Percentiles rank a stretch among this genome's conserved stretches.
Conservation (phyloP, 2,888 invertebrate genomes). For the Julus scandinavius region DNA sequence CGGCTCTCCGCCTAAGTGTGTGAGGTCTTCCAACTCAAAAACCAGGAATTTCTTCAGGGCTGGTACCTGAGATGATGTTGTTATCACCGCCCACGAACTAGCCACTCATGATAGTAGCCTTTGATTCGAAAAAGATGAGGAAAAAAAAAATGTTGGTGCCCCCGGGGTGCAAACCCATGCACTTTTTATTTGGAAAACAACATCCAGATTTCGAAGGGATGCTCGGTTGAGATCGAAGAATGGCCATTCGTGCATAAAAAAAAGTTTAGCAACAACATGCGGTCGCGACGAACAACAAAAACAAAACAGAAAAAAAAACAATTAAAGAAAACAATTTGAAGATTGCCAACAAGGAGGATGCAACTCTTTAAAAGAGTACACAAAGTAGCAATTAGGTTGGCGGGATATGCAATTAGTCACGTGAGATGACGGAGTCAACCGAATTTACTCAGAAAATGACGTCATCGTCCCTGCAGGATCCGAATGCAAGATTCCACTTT, state of each 20-base stretch:
- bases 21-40: conserved; percentile 34
- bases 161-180: conserved; percentile 28
- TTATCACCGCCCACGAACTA: conserved; percentile 35
- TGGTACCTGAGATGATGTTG: conserved; percentile 34
- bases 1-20: conserved; percentile 36
- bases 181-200: conserved; percentile 29
- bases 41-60: conserved; percentile 28
- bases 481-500: too few relatives aligned
- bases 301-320: background rate
- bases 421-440: background rate
- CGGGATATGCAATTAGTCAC: background rate
- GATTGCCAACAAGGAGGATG: conserved; percentile 5
- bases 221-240: background rate
- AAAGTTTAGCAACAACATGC: background rate
- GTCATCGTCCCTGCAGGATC: background rate
- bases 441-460: background rate
- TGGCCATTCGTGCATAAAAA: background rate
- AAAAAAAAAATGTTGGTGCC: background rate
- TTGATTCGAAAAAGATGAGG: conserved; percentile 9
- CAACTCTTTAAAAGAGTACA: background rate
- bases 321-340: conserved; percentile 29
- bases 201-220: background rate
- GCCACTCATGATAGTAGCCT: conserved; percentile 16
- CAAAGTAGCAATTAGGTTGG: conserved; percentile 13
- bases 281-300: background rate